Conservation (phyloP, 2,797 vertebrate genomes). For the Glossophaga mutica region DNA sequence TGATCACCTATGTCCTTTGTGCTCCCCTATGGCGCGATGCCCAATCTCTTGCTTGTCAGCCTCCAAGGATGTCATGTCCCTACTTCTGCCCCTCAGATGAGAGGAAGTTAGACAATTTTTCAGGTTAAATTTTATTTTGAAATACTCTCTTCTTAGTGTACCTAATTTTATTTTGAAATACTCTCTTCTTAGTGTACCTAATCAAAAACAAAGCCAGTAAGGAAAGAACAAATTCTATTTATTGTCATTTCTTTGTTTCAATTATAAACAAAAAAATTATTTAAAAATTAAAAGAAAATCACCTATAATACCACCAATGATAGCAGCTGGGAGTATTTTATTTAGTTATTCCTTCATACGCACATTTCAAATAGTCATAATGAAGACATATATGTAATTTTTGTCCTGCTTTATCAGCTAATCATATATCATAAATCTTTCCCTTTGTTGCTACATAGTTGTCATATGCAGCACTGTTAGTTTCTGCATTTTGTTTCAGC, state of each 20-base stretch:
- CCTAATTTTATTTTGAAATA: conserved; percentile 11
- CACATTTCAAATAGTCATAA: not conserved
- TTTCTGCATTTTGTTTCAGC: not conserved
- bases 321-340: not conserved
- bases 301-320: not conserved
- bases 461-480: not conserved
- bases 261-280: not conserved
- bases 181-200: not conserved
- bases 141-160: not conserved
- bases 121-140: not conserved
- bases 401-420: not conserved
- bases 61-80: not conserved
- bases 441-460: not conserved
- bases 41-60: not conserved
- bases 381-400: not conserved
- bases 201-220: not conserved
- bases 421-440: not conserved
- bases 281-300: not conserved
- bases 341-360: not conserved
- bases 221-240: not conserved
- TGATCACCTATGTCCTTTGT: not conserved
- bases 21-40: not conserved
- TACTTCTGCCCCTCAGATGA: not conserved
- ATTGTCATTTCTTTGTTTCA: not conserved
- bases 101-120: not conserved